phyloP scores from a whole-genome alignment of 2,113 vertebrate species.

The Sapayoa aenigma region DNA sequence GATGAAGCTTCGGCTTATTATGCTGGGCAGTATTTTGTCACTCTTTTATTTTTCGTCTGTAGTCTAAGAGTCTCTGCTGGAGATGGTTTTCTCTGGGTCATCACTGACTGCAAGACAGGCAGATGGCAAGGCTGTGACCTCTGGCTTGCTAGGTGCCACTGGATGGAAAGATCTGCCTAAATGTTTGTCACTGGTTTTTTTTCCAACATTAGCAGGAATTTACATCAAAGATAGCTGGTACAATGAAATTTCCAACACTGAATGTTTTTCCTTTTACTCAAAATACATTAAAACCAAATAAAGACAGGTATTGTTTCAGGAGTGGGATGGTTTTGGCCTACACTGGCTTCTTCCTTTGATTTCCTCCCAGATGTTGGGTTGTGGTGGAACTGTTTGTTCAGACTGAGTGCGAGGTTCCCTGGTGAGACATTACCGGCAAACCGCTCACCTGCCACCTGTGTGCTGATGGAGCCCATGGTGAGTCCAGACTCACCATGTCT shows the following conservation, averaged over 20 bases:
- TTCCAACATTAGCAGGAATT: not conserved
- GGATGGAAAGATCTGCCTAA: not conserved
- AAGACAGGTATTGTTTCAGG: not conserved
- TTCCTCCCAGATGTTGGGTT: fast-evolving
- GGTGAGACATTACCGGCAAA: not conserved
- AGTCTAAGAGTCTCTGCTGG: not conserved
- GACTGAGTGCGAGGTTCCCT: not conserved
- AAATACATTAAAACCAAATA: not conserved
- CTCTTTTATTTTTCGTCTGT: not conserved
- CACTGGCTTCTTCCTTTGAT: not conserved
- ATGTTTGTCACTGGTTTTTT: not conserved
- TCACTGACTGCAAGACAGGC: not conserved
- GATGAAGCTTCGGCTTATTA: not conserved
- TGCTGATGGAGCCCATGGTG: not conserved
- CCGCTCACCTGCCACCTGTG: not conserved
- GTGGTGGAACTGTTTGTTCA: not conserved
- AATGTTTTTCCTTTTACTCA: not conserved
- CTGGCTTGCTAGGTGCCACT: not conserved
- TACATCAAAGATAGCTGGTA: not conserved
- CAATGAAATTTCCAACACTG: not conserved
- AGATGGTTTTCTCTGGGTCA: not conserved
- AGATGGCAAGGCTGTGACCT: not conserved
- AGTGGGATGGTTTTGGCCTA: not conserved
- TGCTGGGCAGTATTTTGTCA: not conserved
- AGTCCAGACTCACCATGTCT: not conserved